Conservation (phyloP, 2,888 invertebrate species). For the Camptogramma bilineatum region DNA sequence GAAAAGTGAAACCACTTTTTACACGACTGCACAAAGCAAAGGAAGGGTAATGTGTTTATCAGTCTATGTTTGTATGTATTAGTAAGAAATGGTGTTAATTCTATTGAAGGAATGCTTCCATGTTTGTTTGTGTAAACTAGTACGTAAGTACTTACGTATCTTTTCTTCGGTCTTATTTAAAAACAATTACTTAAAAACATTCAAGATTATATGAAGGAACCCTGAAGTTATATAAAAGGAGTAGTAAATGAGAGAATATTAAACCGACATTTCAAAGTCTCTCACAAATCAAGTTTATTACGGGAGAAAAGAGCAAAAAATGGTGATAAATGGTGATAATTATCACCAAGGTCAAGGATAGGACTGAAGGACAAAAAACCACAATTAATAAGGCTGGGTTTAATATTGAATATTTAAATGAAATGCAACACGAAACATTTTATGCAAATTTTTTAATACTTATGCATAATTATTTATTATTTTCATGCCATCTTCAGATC, state of each 20-base stretch:
- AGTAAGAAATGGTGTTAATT: no score
- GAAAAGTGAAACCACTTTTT: background rate
- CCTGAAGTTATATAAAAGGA: background rate
- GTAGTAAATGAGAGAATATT: slow-evolving; percentile 7
- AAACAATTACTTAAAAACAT: no score
- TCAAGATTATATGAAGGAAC: background rate
- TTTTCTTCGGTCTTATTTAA: no score
- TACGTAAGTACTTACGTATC: no score
- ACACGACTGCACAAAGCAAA: no score
- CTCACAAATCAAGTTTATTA: slow-evolving; percentile 25
- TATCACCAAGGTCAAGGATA: slow-evolving; percentile 16
- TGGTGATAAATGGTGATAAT: slow-evolving; percentile 17
- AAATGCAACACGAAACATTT: background rate
- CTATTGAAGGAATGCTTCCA: no score
- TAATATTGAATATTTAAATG: background rate
- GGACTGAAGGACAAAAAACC: background rate
- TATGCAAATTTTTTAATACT: no score
- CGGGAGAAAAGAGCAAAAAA: slow-evolving; percentile 23
- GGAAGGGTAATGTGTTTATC: no score
- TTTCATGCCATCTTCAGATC: no score
- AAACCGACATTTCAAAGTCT: slow-evolving; percentile 12
- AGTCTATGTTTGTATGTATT: no score
- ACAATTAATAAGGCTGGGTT: background rate
- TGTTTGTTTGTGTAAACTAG: no score
- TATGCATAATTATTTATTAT: no score